Base-by-base conservation (phyloP, 2,888 invertebrate species). In the Leistus spinibarbis region DNA sequence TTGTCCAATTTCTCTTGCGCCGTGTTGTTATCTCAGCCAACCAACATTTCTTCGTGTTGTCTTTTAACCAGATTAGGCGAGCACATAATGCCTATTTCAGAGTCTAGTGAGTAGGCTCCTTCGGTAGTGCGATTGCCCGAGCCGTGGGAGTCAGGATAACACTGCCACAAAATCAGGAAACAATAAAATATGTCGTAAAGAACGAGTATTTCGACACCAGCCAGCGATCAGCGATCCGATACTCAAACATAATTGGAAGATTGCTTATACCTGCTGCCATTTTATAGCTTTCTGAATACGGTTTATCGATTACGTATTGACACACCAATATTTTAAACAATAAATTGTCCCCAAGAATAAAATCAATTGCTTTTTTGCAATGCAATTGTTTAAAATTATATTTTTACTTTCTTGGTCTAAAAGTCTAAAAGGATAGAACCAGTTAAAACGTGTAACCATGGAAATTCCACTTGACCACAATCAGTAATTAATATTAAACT, bases 1-100 rank as follows among this genome's bases (percentile, higher is more conserved):
- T 80, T 80, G 81, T 80, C 79, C 78, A 78, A 79, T 79, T 78
- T 77, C 77, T 77, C 77, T 76, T 76, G 4, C 63, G 64, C n/a
- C n/a, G n/a, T n/a, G n/a, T n/a, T 72, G 66, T 77, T 74, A 74
- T 74, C 74, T 76, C 74, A 79, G 79, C 79, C 79, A 79, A 78
- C 79, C 79, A 78, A 54, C 77, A 79, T 80, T 74, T 68, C 68
- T 74, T 74, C 74, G 67, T 73, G 60, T 73, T 65, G 40, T 73
- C 68, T 68, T 23, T 60, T 40, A 13, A 40, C 40, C 40, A 68
- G 68, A 68, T 68, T 74, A 74, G 62, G 54, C 67, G 24, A 19
- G 20, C 27, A 23, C 23, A 40, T 62, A 68, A 63, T 68, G 74
- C 67, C 60, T 54, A 74, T 74, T 74, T 74, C 54, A 60, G 74